Percentiles rank a stretch among this genome's conserved stretches.
These are phyloP conservation scores for Platyscapa corneri DNA, from an alignment of 1,140 invertebrate species.

Conservation along the genomic window DNA sequence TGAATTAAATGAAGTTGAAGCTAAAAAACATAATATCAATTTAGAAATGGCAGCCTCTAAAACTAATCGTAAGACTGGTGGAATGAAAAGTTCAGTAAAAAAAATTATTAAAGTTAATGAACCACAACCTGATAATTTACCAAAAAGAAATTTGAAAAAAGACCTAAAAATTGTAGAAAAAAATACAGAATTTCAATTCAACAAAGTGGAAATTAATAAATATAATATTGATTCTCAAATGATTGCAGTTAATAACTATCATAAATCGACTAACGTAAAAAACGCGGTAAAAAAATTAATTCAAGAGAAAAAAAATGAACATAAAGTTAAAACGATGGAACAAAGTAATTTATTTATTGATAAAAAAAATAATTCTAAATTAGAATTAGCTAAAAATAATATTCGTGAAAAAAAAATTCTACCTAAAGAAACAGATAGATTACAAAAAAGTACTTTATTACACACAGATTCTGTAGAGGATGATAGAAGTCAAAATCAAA, in stretches of 20 bases:
- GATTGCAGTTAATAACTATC: conserved; percentile 53
- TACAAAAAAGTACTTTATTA: neutral
- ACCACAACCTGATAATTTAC: neutral
- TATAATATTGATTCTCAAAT: conserved; percentile 24
- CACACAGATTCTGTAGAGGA: conserved; percentile 26
- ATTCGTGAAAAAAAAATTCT: neutral
- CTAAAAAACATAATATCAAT: neutral
- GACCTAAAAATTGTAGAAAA: conserved; percentile 34
- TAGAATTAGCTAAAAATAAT: neutral
- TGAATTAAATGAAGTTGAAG: neutral
- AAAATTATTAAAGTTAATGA: conserved; percentile 33
- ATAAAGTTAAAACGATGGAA: conserved; percentile 54
- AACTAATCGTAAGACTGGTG: conserved; percentile 7
- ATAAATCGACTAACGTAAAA: conserved; percentile 58
- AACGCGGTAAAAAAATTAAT: conserved; percentile 69
- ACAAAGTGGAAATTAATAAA: conserved; percentile 52
- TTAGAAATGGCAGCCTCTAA: neutral
- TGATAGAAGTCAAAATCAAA: conserved; percentile 43
- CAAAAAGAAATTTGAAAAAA: conserved; percentile 8
- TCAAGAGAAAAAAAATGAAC: conserved; percentile 66
- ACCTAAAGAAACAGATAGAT: neutral
- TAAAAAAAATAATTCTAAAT: neutral
- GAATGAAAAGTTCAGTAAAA: conserved; percentile 45
- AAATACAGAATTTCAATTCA: conserved; percentile 55
- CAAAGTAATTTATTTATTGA: conserved; percentile 22